Percentiles rank a stretch among this genome's conserved stretches.
phyloP scores from a whole-genome alignment of 2,113 vertebrate species.

The Indicator maculatus region DNA sequence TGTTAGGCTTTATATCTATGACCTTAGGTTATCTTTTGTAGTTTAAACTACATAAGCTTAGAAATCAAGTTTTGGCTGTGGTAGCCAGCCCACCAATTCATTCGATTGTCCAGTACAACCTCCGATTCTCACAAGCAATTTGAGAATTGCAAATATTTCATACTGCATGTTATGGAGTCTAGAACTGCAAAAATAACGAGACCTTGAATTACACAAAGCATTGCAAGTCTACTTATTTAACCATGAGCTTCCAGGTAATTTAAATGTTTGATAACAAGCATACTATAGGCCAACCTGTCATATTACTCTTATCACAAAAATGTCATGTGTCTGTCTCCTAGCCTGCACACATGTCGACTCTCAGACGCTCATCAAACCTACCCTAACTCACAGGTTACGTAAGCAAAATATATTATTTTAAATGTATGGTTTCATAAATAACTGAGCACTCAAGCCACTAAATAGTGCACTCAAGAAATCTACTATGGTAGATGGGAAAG shows the following conservation, averaged over 20 bases:
- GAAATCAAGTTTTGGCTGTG: slow-evolving; percentile 51
- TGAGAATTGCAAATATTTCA: slow-evolving; percentile 44
- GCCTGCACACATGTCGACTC: not conserved
- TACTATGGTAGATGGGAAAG: not conserved
- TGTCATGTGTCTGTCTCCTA: not conserved
- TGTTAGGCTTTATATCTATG: slow-evolving; percentile 53
- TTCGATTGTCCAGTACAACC: slow-evolving; percentile 43
- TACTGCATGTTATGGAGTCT: not conserved
- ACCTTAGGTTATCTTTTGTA: slow-evolving; percentile 58
- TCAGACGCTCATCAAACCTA: not conserved
- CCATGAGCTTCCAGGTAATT: slow-evolving; percentile 7
- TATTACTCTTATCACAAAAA: slow-evolving; percentile 18
- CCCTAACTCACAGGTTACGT: not conserved
- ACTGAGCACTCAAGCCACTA: not conserved
- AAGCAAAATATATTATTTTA: not conserved
- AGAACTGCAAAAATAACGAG: slow-evolving; percentile 28
- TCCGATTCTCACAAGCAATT: slow-evolving; percentile 67
- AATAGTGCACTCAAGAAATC: not conserved
- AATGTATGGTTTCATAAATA: not conserved
- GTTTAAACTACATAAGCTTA: slow-evolving; percentile 35
- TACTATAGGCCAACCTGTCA: slow-evolving; percentile 2
- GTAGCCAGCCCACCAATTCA: slow-evolving; percentile 52
- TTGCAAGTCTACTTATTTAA: slow-evolving; percentile 18
- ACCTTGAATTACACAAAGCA: not conserved
- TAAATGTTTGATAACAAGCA: slow-evolving; percentile 34